These are phyloP conservation scores for Fringilla coelebs DNA, from an alignment of 2,797 vertebrate species.

Conservation along the genomic window DNA sequence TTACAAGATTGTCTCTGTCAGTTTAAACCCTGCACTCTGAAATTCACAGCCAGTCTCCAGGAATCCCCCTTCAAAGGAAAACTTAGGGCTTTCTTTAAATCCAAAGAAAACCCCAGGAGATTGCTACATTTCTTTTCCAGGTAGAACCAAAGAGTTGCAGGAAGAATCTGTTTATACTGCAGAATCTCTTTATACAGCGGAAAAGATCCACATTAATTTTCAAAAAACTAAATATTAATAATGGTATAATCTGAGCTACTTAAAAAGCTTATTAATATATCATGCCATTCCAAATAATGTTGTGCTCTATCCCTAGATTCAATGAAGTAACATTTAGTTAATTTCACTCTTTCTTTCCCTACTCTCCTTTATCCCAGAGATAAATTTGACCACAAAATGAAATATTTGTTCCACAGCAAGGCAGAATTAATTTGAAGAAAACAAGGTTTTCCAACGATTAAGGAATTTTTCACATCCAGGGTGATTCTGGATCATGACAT, in stretches of 20 bases:
- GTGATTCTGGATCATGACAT: background rate
- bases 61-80: constrained; percentile 9
- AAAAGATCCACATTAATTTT: background rate
- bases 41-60: background rate
- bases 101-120: background rate
- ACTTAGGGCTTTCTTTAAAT: background rate
- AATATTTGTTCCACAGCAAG: background rate
- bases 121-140: background rate
- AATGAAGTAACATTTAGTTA: background rate
- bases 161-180: background rate
- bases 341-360: background rate
- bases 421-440: background rate
- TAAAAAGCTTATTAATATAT: background rate
- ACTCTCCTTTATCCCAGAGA: background rate
- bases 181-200: background rate
- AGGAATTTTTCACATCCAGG: background rate
- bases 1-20: background rate
- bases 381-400: background rate
- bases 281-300: background rate
- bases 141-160: background rate
- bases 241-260: background rate
- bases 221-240: background rate
- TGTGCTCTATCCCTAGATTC: background rate
- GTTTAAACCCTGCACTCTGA: background rate
- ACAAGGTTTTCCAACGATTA: background rate